A percentile compares a stretch with the other conserved stretches of the same genome.
These are phyloP conservation scores for Eledona agricola DNA, from an alignment of 2,888 invertebrate genomes.

Conservation along the genomic window DNA sequence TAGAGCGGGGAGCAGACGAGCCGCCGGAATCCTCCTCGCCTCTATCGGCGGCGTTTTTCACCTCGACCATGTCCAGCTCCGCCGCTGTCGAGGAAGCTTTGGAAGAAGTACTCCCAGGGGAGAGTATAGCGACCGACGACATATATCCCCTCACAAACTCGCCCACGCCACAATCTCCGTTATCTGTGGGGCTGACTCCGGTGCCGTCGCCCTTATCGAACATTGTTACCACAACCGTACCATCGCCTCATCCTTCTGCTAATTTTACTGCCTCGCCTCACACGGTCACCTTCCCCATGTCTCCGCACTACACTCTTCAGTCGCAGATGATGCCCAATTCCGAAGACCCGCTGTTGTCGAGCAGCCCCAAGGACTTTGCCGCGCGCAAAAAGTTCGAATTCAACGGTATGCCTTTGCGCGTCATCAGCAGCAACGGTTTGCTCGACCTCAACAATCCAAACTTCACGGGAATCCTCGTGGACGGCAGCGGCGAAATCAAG, in stretches of 20 bases:
- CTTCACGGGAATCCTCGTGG: constrained; percentile 69
- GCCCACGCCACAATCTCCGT: constrained; percentile 71
- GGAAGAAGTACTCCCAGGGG: constrained; percentile 84
- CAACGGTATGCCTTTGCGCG: constrained; percentile 66
- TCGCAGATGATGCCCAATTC: constrained; percentile 89
- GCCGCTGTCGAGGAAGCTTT: constrained; percentile 88
- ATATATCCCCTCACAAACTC: constrained; percentile 63
- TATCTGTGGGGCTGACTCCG: constrained; percentile 65
- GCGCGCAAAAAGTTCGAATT: constrained; percentile 67
- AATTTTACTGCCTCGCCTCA: constrained; percentile 59
- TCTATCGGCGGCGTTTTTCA: constrained; percentile 83
- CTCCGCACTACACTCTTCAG: constrained; percentile 68
- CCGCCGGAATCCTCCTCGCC: constrained; percentile 82
- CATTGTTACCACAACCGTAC: constrained; percentile 53
- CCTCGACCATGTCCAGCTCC: constrained; percentile 84
- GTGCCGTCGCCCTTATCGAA: constrained; percentile 65
- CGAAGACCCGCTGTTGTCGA: constrained; percentile 84
- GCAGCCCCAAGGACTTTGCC: constrained; percentile 82
- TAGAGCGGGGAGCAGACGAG: constrained; percentile 66
- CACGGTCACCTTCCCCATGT: constrained; percentile 61
- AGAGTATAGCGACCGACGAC: constrained; percentile 70
- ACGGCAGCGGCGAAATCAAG: constrained; percentile 70
- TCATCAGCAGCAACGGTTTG: constrained; percentile 66
- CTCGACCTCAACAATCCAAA: constrained; percentile 67
- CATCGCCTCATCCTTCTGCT: constrained; percentile 58